A percentile compares a stretch with the other conserved stretches of the same genome.
Evolutionary conservation across 92 coral and sea anemone genomes (phyloP).

Genomic region (Paragorgia papillata): DNA sequence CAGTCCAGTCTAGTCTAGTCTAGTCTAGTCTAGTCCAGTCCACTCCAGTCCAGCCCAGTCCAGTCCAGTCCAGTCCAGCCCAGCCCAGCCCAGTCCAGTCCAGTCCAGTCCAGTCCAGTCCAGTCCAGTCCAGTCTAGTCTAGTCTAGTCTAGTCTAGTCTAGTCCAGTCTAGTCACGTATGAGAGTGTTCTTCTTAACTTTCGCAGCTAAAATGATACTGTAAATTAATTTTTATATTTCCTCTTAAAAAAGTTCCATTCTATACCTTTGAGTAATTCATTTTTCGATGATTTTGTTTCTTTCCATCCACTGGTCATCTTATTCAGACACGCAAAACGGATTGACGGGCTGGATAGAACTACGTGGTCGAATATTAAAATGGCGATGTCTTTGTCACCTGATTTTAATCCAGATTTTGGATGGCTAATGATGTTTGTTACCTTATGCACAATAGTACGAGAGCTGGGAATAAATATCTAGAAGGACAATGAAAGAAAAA

Average conservation of each 20-base stretch:
- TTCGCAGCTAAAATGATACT: no score
- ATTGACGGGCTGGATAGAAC: not conserved
- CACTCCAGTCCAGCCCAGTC: no score
- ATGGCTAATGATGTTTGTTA: conserved; percentile 4
- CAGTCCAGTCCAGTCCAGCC: no score
- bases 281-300: not conserved
- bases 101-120: no score
- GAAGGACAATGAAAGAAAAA: not conserved
- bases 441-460: conserved; percentile 13
- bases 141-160: no score
- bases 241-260: no score
- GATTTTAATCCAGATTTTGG: conserved; percentile 23
- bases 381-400: conserved; percentile 38
- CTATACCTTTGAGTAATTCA: not conserved
- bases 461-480: conserved; percentile 35
- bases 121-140: no score
- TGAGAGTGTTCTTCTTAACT: no score
- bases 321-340: conserved; percentile 4
- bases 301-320: not conserved
- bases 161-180: no score
- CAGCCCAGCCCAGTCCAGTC: no score
- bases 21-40: no score
- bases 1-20: no score
- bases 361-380: not conserved
- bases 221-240: not conserved